phyloP scores from a whole-genome alignment of 2,888 invertebrate species.

The Melieria omissa region DNA sequence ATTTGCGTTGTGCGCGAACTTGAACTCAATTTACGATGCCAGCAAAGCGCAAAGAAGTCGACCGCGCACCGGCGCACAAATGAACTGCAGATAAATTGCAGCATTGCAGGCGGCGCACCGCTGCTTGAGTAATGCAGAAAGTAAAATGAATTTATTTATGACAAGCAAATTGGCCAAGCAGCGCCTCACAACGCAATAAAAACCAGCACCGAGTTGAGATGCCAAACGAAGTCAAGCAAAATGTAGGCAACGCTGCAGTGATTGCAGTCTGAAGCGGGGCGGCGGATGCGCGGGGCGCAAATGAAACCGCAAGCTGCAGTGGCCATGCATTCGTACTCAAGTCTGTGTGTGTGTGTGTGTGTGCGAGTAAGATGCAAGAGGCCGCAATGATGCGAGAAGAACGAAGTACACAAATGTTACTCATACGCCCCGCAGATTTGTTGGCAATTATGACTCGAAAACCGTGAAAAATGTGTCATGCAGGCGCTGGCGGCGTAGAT shows the following conservation, averaged over 20 bases:
- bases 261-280: background rate
- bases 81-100: slow-evolving; percentile 34
- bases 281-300: background rate
- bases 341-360: background rate
- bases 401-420: too few species aligned
- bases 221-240: slow-evolving; percentile 20
- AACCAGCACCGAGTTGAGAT: background rate
- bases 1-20: slow-evolving; percentile 33
- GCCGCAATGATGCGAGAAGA: too few species aligned
- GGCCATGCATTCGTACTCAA: background rate
- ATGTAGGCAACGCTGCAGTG: background rate
- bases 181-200: background rate
- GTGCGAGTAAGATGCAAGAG: background rate
- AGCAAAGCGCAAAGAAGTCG: slow-evolving; percentile 10
- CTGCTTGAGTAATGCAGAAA: background rate
- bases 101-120: slow-evolving; percentile 23
- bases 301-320: background rate
- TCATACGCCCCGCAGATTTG: too few species aligned
- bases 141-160: background rate
- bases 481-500: too few species aligned
- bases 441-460: too few species aligned
- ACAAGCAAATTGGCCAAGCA: too few species aligned
- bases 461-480: too few species aligned
- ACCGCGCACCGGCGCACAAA: background rate
- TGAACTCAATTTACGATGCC: slow-evolving; percentile 33